These are phyloP conservation scores for Mallateleia sp. DNA, from an alignment of 2,888 invertebrate species.

Conservation along the genomic window DNA sequence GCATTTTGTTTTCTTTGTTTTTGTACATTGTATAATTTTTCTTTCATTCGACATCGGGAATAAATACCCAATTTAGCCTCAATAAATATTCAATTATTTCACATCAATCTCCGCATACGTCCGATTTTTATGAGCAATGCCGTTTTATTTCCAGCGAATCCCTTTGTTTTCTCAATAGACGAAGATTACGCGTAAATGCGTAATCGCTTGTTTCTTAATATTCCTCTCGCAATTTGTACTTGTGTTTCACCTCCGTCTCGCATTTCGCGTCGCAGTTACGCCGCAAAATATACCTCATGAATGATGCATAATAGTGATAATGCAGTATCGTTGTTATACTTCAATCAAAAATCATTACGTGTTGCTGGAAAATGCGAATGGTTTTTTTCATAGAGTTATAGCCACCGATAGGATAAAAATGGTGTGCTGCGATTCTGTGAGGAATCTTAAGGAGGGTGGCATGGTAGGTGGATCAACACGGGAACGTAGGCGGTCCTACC, in stretches of 20 bases:
- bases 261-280: background rate
- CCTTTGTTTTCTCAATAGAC: too few species aligned
- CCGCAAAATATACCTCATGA: background rate
- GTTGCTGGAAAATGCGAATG: slow-evolving; percentile 83
- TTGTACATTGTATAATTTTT: slow-evolving; percentile 42
- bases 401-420: slow-evolving; percentile 82
- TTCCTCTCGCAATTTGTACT: too few species aligned
- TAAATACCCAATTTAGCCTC: slow-evolving; percentile 40
- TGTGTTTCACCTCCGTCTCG: too few species aligned
- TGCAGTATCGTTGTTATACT: slow-evolving; percentile 41
- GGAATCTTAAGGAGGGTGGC: slow-evolving; percentile 84
- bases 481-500: slow-evolving; percentile 89
- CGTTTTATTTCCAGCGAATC: background rate
- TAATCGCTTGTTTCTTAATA: too few species aligned
- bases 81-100: slow-evolving; percentile 51
- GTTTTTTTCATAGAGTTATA: slow-evolving; percentile 81
- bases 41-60: slow-evolving; percentile 39
- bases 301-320: slow-evolving; percentile 9
- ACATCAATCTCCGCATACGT: background rate
- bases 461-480: slow-evolving; percentile 88
- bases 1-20: slow-evolving; percentile 34
- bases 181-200: too few species aligned
- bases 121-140: slow-evolving; percentile 7
- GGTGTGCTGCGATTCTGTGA: slow-evolving; percentile 79
- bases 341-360: slow-evolving; percentile 80